Evolutionary conservation across 2,888 invertebrate species (phyloP), one percentile per base, ranked within the genome.

Genomic region (Diloba caeruleocephala): DNA sequence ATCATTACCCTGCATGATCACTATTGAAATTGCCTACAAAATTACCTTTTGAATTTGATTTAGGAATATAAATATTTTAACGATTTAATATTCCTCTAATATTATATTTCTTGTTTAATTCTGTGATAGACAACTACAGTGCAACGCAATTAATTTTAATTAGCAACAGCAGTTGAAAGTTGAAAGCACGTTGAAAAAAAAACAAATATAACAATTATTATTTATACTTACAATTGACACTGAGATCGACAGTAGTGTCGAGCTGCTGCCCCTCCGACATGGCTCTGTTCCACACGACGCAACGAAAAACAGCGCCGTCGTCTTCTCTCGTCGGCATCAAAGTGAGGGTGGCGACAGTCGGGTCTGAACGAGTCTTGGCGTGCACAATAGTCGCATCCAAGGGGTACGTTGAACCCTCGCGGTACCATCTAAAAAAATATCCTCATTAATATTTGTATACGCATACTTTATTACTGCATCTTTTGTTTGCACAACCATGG

Each of bases 231-330:
- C 97, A 98, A 91, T 98, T 97, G 62, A 98, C 98, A 87, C 96
- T 97, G 51, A 98, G 94, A 15, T 96, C 96, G 59, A 98, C 96
- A 9, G 95, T 95, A 10, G 97, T 95, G 75, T 97, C 97, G 62
- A 98, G 90, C 71, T 97, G 97, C 52, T 96, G 95, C 31, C 96
- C 96, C 53, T 96, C 96, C 0, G 96, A 95, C 95, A 98, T 96
- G 65, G 98, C 98, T 36, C 98, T 94, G 92, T 98, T 98, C 94
- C 97, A 96, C 42, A 98, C 98, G 63, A 97, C 96, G 87, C 98
- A 98, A 54, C 96, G 95, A 90, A 96, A 98, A 42, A 95, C 94
- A 52, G 97, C 96, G 7, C 96, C 96, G 81, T 98, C 98, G 85
- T 98, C 98, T 63, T 97, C 97, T 62, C 97, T 95, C 21, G 95